Evolutionary conservation across 2,113 vertebrate genomes (phyloP), one percentile per base, ranked within the genome.

Genomic region (Hoplias malabaricus): DNA sequence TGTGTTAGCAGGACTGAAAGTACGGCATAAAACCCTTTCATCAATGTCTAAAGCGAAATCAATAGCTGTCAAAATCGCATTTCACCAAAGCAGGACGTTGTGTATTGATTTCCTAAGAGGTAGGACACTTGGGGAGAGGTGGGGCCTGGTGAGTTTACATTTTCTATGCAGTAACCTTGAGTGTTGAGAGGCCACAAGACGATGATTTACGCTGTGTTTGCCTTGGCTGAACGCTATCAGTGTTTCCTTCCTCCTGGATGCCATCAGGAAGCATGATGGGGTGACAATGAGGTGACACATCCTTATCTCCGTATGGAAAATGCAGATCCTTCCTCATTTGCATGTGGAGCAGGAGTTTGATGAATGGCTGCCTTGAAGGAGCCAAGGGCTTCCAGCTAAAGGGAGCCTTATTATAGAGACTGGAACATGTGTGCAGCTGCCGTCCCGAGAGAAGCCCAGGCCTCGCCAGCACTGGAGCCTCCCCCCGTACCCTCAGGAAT

Each of bases 341-440:
- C 50, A 83, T 80, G 80, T 75, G 75, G 54, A 70, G 73, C 50
- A 29, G 46, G 40, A 36, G 46, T 75, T 78, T 89, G 87, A 88
- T 88, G 54, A 86, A 88, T 87, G 82, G 77, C 84, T 21, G 0
- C 27, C 68, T 13, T 12, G 57, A 25, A 13, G 67, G 50, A 72
- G 79, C 81, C 62, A 50, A 75, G 56, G 65, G 31, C 43, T 33
- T n/a, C 68, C 53, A n/a, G 53, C 84, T 77, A 59, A 63, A 61
- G n/a, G 62, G 14, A n/a, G 71, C 69, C 56, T 33, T 50, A 53
- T 67, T 86, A 72, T 73, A 77, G 48, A 63, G 43, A 79, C 36
- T 74, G 29, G 31, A 81, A 75, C 77, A 74, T 38, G 38, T 81
- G 36, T 71, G 75, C 57, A 73, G 63, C 70, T 70, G 61, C 69